These are phyloP conservation scores for Leguminivora glycinivorella DNA, from an alignment of 1,140 invertebrate species.

Conservation along the genomic window DNA sequence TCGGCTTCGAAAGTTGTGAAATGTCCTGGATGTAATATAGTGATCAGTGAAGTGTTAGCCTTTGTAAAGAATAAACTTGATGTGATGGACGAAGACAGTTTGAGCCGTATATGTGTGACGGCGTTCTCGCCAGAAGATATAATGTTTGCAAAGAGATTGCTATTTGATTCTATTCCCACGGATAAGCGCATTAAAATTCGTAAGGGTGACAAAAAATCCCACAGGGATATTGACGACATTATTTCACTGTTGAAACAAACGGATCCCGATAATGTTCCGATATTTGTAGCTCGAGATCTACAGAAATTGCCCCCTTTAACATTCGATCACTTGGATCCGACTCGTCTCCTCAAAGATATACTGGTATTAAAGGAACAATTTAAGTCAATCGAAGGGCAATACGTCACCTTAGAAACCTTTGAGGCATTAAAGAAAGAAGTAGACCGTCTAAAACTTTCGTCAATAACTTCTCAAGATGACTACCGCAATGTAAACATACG, in stretches of 20 bases:
- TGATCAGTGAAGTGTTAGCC: neutral
- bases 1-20: neutral
- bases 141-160: neutral
- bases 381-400: neutral
- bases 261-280: neutral
- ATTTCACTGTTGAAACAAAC: neutral
- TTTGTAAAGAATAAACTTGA: neutral
- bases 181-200: neutral
- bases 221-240: neutral
- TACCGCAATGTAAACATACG: neutral
- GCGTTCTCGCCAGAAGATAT: slow-evolving; percentile 1
- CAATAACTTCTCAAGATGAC: neutral
- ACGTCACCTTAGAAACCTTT: neutral
- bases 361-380: neutral
- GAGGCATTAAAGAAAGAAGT: neutral
- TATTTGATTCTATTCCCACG: neutral
- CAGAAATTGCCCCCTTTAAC: slow-evolving; percentile 2
- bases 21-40: neutral
- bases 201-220: neutral
- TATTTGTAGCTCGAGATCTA: slow-evolving; percentile 18
- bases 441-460: neutral
- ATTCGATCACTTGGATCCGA: slow-evolving; percentile 20
- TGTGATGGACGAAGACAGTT: neutral
- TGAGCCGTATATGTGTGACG: neutral
- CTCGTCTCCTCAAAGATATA: slow-evolving; percentile 1